Base-by-base conservation (phyloP, 2,888 invertebrate genomes). In the Nudaria mundana region DNA sequence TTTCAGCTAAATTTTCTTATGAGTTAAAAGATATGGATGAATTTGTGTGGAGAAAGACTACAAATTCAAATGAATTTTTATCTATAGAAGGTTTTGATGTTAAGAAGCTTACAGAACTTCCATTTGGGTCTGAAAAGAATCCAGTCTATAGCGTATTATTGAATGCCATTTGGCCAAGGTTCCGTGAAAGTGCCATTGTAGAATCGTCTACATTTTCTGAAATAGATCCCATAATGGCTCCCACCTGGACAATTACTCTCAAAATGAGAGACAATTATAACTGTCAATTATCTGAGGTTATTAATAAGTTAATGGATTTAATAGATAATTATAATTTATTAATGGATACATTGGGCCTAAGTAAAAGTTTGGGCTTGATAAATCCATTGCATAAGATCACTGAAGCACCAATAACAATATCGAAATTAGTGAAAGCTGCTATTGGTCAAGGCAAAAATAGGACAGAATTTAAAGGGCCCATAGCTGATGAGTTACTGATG, bases 171-270 rank as follows among this genome's bases (percentile, higher is more conserved):
- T 98, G 98, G 98, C 94, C 95, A 0, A 91, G 93, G 68, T 90
- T 98, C 51, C 92, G 94, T 2, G 98, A 97, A 75, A 94, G 95
- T 72, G 91, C 95, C 42, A 93, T 97, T 15, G 93, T 97, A 1
- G 98, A 99, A 71, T 95, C 95, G 48, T 94, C 95, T 56, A 92
- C 92, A 49, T 96, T 95, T 76, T 94, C 95, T 12, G 97, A 98
- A 76, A 93, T 98, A 63, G 94, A 97, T 71, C 97, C 98, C 31
- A 64, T 85, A 22, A 84, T 86, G 90, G 91, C 97, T 65, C 95
- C 95, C 0, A 90, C 92, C 40, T 98, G 97, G 97, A 92, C 92
- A 1, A 84, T 93, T 8, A 91, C 92, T 49, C 86, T 93, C 5
- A 91, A 91, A 70, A 91, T 93, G 78, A 90, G 92, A 13, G 91